Conservation (phyloP, 2,113 vertebrate species). For the Xenus cinereus region DNA sequence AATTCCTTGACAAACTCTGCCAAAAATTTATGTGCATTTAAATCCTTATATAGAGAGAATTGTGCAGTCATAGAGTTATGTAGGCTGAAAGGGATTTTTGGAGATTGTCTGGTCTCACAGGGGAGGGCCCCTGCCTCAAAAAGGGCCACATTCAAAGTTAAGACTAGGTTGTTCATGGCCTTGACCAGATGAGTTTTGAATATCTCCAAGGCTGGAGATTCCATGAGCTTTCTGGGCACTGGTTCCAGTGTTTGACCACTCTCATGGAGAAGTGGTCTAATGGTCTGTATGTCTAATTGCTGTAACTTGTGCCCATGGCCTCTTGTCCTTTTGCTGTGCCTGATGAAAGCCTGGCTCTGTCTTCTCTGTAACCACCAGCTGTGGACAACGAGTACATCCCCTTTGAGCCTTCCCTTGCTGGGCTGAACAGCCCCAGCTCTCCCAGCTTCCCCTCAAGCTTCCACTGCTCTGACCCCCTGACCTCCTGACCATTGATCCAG, state of each 20-base stretch:
- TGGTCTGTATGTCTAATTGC: not conserved
- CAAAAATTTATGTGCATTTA: not conserved
- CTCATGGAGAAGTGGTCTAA: not conserved
- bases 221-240: not conserved
- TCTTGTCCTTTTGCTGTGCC: not conserved
- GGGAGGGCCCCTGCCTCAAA: not conserved
- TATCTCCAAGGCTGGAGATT: not conserved
- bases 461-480: not conserved
- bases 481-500: not conserved
- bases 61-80: not conserved
- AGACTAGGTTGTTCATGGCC: not conserved
- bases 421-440: not conserved
- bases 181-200: not conserved
- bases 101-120: not conserved
- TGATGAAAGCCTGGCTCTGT: not conserved
- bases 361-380: not conserved
- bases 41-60: not conserved
- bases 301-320: not conserved
- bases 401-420: not conserved
- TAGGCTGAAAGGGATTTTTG: not conserved
- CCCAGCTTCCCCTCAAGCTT: not conserved
- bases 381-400: not conserved
- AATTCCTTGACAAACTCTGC: not conserved
- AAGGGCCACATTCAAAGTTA: not conserved
- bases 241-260: not conserved